Evolutionary conservation across 2,888 invertebrate genomes (phyloP), one percentile per base, ranked within the genome.

Genomic region (Agrenia bidenticulata): DNA sequence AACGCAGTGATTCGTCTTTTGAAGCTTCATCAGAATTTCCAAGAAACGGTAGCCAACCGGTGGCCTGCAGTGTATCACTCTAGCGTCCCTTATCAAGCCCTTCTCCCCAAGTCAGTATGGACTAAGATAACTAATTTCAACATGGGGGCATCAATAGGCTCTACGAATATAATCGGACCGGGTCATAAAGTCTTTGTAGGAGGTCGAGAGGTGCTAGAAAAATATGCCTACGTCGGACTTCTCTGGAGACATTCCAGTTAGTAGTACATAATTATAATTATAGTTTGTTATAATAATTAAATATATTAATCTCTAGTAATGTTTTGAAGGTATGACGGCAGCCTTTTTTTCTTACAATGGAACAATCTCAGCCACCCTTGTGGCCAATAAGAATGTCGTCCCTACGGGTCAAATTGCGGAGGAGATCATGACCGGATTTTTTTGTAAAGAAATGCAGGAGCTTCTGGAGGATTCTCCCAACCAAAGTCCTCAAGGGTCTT

Each of bases 241-340:
- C 51, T 32, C 19, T 64, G 64, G 64, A 54, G 42, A 42, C 64
- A 64, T 55, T 45, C 66, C 27, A 54, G 61, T 61, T 54, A 2
- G 32, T 32, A 32, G 32, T 32, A 7, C 32, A 32, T 32, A 11
- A 32, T 32, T 32, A 7, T 32, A 11, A 53, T 23, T 15, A n/a
- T n/a, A n/a, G n/a, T n/a, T n/a, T n/a, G 27, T 32, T 19, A 39
- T 21, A 13, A 19, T 42, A 17, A 57, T 21, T 19, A 13, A 42
- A 42, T 21, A 24, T 26, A 21, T 51, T 41, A 9, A 15, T 39
- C 17, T 51, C 51, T 13, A 11, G 39, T 15, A 24, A n/a, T n/a
- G n/a, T 7, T 32, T 32, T 32, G 4, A 32, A 64, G 64, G 59
- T 37, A 64, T 64, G 53, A 64, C 54, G 11, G 27, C 53, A 13